phyloP scores from a whole-genome alignment of 2,797 vertebrate genomes.

The Tiaroga cobitis region DNA sequence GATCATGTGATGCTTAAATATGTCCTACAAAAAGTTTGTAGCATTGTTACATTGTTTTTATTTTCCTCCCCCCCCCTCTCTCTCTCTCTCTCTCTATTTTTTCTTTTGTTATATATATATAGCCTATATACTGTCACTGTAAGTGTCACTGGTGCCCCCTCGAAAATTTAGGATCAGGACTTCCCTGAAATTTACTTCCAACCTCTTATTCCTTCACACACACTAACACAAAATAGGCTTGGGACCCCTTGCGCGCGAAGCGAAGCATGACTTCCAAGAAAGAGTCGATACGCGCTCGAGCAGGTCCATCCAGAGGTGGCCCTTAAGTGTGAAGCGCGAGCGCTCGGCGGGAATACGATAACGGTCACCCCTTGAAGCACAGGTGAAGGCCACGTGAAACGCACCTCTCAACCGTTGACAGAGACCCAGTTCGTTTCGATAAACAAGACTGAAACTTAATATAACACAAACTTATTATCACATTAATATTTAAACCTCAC shows the following conservation, averaged over 20 bases:
- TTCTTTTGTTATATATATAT: neutral
- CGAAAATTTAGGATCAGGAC: neutral
- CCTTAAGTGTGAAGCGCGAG: neutral
- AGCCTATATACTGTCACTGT: too few relatives aligned
- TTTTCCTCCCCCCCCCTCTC: neutral
- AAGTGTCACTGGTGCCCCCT: neutral
- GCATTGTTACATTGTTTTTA: neutral
- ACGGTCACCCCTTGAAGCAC: slow-evolving; percentile 25
- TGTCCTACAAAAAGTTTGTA: neutral
- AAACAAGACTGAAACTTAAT: slow-evolving; percentile 51
- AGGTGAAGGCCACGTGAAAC: slow-evolving; percentile 25
- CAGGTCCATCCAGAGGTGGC: slow-evolving; percentile 16
- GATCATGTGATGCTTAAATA: neutral
- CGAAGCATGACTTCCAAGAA: slow-evolving; percentile 43
- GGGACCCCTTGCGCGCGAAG: slow-evolving; percentile 31
- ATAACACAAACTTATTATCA: neutral
- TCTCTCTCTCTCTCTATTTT: neutral
- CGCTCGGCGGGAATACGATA: slow-evolving; percentile 32
- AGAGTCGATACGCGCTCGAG: slow-evolving; percentile 22
- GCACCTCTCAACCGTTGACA: slow-evolving; percentile 29
- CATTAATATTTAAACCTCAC: slow-evolving; percentile 55
- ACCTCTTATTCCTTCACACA: neutral
- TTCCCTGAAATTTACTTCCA: neutral
- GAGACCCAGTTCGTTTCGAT: slow-evolving; percentile 4
- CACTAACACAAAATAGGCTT: neutral